Base-by-base conservation (phyloP, 1,140 invertebrate species). In the Limonius californicus region DNA sequence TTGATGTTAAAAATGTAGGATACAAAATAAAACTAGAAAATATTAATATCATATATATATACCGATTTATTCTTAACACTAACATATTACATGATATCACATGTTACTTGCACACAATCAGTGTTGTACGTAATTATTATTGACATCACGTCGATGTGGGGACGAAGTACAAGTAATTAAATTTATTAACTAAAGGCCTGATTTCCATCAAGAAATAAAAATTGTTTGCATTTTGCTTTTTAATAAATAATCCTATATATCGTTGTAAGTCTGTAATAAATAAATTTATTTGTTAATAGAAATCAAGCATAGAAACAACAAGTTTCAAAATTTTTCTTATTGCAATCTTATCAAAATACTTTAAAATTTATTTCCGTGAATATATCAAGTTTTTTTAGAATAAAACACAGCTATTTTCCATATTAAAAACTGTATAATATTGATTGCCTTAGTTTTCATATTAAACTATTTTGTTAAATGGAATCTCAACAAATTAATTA, bases 1-100 rank as follows among this genome's bases (percentile, higher is more conserved):
- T 4, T 32, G 4, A 6, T 6, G 11, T 32, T 39, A 11, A 12
- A 14, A 39, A 39, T 14, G 2, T 39, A 39, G 35, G 35, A 39
- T 6, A 12, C n/a, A 12, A 39, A 39, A 12, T 9, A 39, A 39
- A 39, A 39, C 35, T 39, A 39, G 7, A 39, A 39, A 11, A 6
- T 39, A 39, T 39, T 39, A 39, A 39, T 39, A 12, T 39, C 11
- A 39, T 18, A 50, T 50, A 50, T 76, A 75, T 74, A 76, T 76
- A 76, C 74, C 70, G 65, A 76, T 76, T 76, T 76, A 76, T 76
- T 76, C 73, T 75, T 76, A 76, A 75, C 74, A 74, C 72, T 76
- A 76, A 76, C 75, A 76, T 76, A 74, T 75, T 76, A 76, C 75
- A 76, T 76, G 73, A 74, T 76, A 76, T 76, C 75, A 76, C 75